Evolutionary conservation across 2,797 vertebrate genomes (phyloP).

Genomic region (Australoheros facetus): DNA sequence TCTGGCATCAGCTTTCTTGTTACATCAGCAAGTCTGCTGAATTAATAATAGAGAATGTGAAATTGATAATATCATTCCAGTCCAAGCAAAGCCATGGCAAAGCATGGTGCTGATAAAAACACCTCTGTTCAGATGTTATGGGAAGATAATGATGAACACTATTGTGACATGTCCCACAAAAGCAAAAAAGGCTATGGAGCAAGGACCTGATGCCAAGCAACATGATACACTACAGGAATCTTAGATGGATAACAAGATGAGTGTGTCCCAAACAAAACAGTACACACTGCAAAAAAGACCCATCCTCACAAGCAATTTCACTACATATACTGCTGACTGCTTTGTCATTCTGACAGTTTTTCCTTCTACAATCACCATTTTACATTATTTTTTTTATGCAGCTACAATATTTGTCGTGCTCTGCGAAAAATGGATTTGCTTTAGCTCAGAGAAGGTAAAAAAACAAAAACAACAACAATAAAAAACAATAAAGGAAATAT

Average conservation of each 20-base stretch:
- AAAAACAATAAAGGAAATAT: no score
- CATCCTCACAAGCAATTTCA: constrained; percentile 57
- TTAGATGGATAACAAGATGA: constrained; percentile 22
- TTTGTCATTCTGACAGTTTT: neutral
- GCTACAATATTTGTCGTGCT: neutral
- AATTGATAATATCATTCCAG: constrained; percentile 45
- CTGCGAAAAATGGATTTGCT: neutral
- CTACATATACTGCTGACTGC: constrained; percentile 29
- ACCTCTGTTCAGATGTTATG: constrained; percentile 2
- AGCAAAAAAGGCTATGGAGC: constrained; percentile 14
- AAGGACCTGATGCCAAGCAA: constrained; percentile 24
- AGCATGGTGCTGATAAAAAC: constrained; percentile 43
- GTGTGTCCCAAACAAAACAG: constrained; percentile 11
- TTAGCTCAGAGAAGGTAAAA: neutral
- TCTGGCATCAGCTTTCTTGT: constrained; percentile 17
- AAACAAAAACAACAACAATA: no score
- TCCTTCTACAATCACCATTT: neutral
- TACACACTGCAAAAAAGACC: constrained; percentile 43
- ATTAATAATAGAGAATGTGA: constrained; percentile 38
- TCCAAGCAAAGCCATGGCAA: constrained; percentile 27
- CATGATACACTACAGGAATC: constrained; percentile 9
- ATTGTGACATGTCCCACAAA: constrained; percentile 6
- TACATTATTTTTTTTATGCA: neutral
- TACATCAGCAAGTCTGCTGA: constrained; percentile 31
- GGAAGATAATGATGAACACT: constrained; percentile 21